phyloP scores from a whole-genome alignment of 53 echinoderm and acorn worm genomes.

The Holothuria scabra region DNA sequence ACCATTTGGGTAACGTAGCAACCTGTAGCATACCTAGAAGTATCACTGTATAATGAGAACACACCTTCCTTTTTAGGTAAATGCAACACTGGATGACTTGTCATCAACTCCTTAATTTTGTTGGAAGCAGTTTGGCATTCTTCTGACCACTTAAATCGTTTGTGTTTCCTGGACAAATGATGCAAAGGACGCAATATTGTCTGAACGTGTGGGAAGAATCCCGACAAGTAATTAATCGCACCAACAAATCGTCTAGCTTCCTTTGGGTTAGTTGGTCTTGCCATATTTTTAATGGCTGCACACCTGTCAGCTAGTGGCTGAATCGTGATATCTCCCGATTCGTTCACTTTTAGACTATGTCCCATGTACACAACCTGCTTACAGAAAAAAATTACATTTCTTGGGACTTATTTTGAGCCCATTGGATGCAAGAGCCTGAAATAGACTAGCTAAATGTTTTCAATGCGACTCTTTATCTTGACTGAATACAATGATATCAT shows the following conservation, averaged over 20 bases:
- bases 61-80: not conserved
- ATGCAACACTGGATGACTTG: slow-evolving; percentile 18
- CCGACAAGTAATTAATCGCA: slow-evolving; percentile 41
- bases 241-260: slow-evolving; percentile 30
- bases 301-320: slow-evolving; percentile 44
- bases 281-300: slow-evolving; percentile 44
- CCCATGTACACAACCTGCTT: slow-evolving; percentile 28
- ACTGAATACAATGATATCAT: slow-evolving; percentile 58
- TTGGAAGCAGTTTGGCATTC: slow-evolving; percentile 41
- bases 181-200: slow-evolving; percentile 30
- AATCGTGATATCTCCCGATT: slow-evolving; percentile 28
- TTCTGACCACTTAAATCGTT: slow-evolving; percentile 29
- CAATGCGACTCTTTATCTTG: slow-evolving; percentile 34
- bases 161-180: slow-evolving; percentile 30
- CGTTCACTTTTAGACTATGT: slow-evolving; percentile 12
- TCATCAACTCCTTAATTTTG: slow-evolving; percentile 51
- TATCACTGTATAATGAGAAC: not conserved
- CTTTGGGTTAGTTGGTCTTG: slow-evolving; percentile 3
- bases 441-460: slow-evolving; percentile 29
- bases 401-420: slow-evolving; percentile 30
- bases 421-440: slow-evolving; percentile 13
- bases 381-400: slow-evolving; percentile 43
- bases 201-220: slow-evolving; percentile 39
- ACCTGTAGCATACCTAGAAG: slow-evolving; percentile 35
- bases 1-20: slow-evolving; percentile 48